Percentiles rank a stretch among this genome's conserved stretches.
Conservation (phyloP, 2,797 vertebrate species). For the Myripristis murdjan region DNA sequence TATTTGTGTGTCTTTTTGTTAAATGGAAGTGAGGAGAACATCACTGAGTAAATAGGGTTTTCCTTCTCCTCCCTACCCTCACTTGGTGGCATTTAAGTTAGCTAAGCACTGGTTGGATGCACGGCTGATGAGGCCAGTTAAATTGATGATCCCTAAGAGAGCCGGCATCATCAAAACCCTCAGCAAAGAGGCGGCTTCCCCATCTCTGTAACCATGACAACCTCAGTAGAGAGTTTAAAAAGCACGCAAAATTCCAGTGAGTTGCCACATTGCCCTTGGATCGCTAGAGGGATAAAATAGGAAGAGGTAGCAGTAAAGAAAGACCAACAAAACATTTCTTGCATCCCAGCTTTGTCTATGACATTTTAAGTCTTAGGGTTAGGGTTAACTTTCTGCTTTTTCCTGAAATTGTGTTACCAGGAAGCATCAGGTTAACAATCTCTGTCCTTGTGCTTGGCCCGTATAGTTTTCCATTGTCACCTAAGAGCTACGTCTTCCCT, state of each 20-base stretch:
- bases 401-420: background rate
- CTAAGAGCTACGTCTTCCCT: constrained; percentile 3
- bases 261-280: constrained; percentile 57
- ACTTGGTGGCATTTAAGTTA: constrained; percentile 69
- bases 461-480: background rate
- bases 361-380: background rate
- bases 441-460: background rate
- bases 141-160: constrained; percentile 75
- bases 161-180: constrained; percentile 45
- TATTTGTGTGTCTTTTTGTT: background rate
- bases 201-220: constrained; percentile 73
- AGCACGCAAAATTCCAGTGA: constrained; percentile 46
- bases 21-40: background rate
- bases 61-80: constrained; percentile 22
- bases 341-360: background rate
- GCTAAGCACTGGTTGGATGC: constrained; percentile 56
- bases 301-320: constrained; percentile 5
- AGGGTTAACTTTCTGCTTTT: background rate
- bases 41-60: background rate
- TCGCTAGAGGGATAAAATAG: constrained; percentile 20
- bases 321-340: background rate
- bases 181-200: constrained; percentile 16
- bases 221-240: constrained; percentile 73
- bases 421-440: background rate
- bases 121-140: constrained; percentile 73